These are phyloP conservation scores for Andrena cerasifolii DNA, from an alignment of 1,140 invertebrate species.

Conservation along the genomic window DNA sequence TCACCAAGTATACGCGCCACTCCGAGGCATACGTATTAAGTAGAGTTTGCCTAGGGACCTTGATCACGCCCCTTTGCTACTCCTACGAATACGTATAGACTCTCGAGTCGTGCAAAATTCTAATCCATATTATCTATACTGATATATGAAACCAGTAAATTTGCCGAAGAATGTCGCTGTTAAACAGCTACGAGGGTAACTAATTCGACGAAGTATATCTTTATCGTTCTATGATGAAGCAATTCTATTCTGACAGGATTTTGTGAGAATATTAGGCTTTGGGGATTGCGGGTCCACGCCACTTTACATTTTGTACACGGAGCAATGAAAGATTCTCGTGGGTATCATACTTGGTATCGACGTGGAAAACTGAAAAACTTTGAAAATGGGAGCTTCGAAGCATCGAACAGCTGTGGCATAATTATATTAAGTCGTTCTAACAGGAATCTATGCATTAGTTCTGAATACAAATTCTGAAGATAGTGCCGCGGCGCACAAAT, in stretches of 20 bases:
- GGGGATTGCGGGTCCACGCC: too few relatives aligned
- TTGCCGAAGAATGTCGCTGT: background rate
- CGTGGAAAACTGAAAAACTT: background rate
- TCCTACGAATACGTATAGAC: constrained; percentile 45
- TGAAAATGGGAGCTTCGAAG: background rate
- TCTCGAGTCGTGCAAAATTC: constrained; percentile 18
- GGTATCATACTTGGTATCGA: background rate
- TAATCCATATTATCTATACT: background rate
- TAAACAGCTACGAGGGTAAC: background rate
- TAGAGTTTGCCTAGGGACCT: constrained; percentile 69
- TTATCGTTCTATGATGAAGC: background rate
- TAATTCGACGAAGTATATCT: background rate
- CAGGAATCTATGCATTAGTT: constrained; percentile 16
- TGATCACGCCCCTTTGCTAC: constrained; percentile 77
- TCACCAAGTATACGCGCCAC: constrained; percentile 1
- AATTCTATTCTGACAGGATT: background rate
- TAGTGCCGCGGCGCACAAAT: background rate
- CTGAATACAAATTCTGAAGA: background rate
- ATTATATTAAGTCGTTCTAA: background rate
- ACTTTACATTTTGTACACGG: background rate
- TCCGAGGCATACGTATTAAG: constrained; percentile 31
- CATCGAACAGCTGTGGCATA: background rate
- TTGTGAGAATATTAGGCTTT: constrained; percentile 4
- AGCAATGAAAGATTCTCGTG: background rate
- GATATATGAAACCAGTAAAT: background rate